Evolutionary conservation across 1,140 invertebrate species (phyloP).

Genomic region (Lepidurus arcticus): DNA sequence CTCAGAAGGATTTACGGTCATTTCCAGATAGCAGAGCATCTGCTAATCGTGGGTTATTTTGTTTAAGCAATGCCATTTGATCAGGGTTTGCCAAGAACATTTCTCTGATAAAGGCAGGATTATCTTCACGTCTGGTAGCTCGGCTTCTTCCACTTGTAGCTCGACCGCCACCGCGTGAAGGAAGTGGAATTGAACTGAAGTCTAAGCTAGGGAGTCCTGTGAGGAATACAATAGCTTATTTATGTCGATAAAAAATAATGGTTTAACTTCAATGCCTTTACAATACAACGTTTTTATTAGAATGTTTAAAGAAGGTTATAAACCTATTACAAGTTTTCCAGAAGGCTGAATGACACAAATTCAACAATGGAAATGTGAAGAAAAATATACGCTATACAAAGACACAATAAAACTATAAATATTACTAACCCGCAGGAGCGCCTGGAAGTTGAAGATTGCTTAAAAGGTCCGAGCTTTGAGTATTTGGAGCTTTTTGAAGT

Average conservation of each 20-base stretch:
- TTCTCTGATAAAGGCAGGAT: slow-evolving; percentile 79
- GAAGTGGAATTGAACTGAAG: slow-evolving; percentile 78
- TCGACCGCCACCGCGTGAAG: slow-evolving; percentile 41
- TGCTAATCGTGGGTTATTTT: slow-evolving; percentile 87
- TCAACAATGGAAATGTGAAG: too few relatives aligned
- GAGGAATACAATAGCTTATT: slow-evolving; percentile 8
- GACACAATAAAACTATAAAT: too few relatives aligned
- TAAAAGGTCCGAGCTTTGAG: neutral
- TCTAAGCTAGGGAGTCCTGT: slow-evolving; percentile 55
- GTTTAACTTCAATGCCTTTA: too few relatives aligned
- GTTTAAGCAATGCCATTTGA: slow-evolving; percentile 80
- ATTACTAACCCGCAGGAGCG: neutral
- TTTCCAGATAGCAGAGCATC: slow-evolving; percentile 81
- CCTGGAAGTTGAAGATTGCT: neutral
- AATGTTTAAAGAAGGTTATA: too few relatives aligned
- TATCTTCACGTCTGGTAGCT: slow-evolving; percentile 54
- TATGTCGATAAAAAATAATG: neutral
- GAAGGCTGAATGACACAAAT: too few relatives aligned
- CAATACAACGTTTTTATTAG: too few relatives aligned
- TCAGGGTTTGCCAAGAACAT: slow-evolving; percentile 89
- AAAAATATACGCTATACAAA: too few relatives aligned
- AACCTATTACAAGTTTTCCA: too few relatives aligned
- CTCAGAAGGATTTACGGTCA: slow-evolving; percentile 50
- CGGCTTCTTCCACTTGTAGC: neutral
- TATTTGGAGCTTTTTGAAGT: slow-evolving; percentile 56